phyloP scores from a whole-genome alignment of 2,113 vertebrate genomes.

The Mormyrus lacerda region DNA sequence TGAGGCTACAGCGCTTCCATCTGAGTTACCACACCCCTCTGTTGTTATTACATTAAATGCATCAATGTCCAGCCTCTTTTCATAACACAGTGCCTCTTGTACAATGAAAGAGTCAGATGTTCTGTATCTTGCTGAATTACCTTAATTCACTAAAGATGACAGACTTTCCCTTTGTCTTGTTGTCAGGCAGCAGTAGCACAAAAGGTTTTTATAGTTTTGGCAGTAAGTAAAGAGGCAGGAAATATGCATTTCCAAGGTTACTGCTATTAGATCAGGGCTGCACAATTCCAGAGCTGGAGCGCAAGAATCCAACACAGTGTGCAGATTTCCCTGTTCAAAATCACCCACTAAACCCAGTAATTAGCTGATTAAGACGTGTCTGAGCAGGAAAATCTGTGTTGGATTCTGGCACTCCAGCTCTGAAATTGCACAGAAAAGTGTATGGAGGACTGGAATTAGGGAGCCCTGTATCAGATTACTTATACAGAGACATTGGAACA shows the following conservation, averaged over 20 bases:
- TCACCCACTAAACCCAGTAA: background rate
- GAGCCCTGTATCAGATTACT: background rate
- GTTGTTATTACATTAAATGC: background rate
- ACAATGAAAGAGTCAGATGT: background rate
- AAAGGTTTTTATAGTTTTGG: background rate
- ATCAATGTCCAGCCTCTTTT: background rate
- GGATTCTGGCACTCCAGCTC: background rate
- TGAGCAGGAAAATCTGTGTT: background rate
- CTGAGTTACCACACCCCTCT: background rate
- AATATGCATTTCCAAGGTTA: background rate
- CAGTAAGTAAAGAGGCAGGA: background rate
- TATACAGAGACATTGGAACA: background rate
- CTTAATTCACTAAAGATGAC: background rate
- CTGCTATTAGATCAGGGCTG: background rate
- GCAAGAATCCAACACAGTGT: background rate
- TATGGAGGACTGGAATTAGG: background rate
- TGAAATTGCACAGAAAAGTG: no score
- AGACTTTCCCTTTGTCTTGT: background rate
- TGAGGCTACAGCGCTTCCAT: background rate
- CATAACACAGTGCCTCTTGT: background rate
- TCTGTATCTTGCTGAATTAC: background rate
- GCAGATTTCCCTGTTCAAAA: background rate
- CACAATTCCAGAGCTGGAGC: background rate
- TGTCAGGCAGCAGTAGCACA: background rate
- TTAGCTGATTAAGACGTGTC: background rate